These are phyloP conservation scores for Odontocolon sp. DNA, from an alignment of 2,888 invertebrate genomes.

Conservation along the genomic window DNA sequence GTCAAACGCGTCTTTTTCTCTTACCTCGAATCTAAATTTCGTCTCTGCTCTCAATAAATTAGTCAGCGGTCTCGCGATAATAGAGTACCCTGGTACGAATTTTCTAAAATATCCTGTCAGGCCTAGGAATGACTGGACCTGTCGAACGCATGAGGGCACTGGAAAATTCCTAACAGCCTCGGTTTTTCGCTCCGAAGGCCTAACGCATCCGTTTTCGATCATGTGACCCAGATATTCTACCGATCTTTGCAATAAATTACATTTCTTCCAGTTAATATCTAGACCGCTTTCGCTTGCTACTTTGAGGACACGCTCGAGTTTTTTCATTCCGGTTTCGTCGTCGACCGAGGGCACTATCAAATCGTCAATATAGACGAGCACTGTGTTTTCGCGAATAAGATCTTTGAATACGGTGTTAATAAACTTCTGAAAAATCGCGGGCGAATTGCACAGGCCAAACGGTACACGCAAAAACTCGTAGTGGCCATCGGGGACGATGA, in stretches of 20 bases:
- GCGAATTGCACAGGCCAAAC: too few species aligned
- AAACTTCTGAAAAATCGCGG: constrained; percentile 59
- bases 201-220: constrained; percentile 2
- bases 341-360: constrained; percentile 25
- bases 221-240: constrained; percentile 24
- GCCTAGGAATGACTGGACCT: constrained; percentile 47
- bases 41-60: constrained; percentile 13
- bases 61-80: constrained; percentile 45
- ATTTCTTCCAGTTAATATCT: constrained; percentile 38
- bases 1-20: constrained; percentile 25
- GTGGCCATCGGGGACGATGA: too few species aligned
- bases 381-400: constrained; percentile 22
- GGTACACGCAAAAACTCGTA: too few species aligned
- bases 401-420: constrained; percentile 57
- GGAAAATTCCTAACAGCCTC: constrained; percentile 54
- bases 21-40: constrained; percentile 31
- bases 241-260: constrained; percentile 23
- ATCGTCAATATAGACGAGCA: constrained; percentile 39
- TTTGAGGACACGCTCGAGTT: constrained; percentile 12
- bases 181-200: constrained; percentile 44
- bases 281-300: constrained; percentile 20
- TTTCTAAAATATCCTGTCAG: constrained; percentile 51
- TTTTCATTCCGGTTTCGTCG: constrained; percentile 24
- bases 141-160: constrained; percentile 7
- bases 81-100: constrained; percentile 45